These are phyloP conservation scores for Torymus auratus DNA, from an alignment of 2,888 invertebrate species.

Conservation along the genomic window DNA sequence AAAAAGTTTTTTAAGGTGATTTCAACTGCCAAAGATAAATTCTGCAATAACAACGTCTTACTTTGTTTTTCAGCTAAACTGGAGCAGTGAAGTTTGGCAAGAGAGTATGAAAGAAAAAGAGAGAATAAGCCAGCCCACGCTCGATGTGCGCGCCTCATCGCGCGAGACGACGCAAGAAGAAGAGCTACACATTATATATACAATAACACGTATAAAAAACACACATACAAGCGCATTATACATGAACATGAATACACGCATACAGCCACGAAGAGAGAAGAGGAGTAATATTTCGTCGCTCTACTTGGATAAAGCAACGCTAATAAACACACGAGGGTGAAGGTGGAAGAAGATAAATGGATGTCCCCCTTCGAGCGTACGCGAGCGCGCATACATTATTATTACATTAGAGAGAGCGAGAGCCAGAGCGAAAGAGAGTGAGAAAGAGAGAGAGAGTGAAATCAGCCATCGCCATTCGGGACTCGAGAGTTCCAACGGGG, in stretches of 20 bases:
- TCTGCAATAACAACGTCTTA: not conserved
- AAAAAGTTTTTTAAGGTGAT: conserved; percentile 10
- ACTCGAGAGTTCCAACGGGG: conserved; percentile 3
- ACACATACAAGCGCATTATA: conserved; percentile 48
- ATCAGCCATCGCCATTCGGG: conserved; percentile 27
- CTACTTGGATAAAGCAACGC: conserved; percentile 74
- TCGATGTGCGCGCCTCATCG: conserved; percentile 35
- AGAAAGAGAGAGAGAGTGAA: conserved; percentile 3
- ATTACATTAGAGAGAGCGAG: conserved; percentile 25
- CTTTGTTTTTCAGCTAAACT: conserved; percentile 70
- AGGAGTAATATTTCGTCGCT: conserved; percentile 73
- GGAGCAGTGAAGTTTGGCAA: conserved; percentile 69
- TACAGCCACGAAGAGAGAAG: conserved; percentile 35
- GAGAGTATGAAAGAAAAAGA: conserved; percentile 29
- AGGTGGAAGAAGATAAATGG: conserved; percentile 25
- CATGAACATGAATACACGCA: conserved; percentile 42
- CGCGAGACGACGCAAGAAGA: conserved; percentile 55
- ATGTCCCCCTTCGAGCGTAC: conserved; percentile 34
- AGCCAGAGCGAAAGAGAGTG: no score
- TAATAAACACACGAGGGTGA: conserved; percentile 68
- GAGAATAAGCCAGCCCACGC: conserved; percentile 51
- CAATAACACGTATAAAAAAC: conserved; percentile 12
- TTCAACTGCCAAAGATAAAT: conserved; percentile 3
- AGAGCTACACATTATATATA: conserved; percentile 37
- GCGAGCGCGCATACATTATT: conserved; percentile 40